Conservation (phyloP, 1,140 invertebrate genomes). For the Bursaphelenchus mucronatus region DNA sequence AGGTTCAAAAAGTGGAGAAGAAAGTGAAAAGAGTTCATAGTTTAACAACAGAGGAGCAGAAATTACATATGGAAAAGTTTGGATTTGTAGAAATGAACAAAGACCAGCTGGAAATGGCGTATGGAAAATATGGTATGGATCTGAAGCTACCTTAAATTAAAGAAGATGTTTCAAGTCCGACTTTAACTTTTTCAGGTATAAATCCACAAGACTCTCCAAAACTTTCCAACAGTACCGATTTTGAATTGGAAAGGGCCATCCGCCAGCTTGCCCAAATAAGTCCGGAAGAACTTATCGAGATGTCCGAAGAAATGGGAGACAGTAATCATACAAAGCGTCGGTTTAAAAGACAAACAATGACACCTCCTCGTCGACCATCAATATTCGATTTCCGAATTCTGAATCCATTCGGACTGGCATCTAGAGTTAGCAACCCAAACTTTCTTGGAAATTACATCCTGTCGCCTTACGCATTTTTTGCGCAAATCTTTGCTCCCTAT, state of each 20-base stretch:
- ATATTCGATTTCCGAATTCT: background rate
- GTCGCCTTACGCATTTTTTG: background rate
- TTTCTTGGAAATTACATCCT: constrained; percentile 8
- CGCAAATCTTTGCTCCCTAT: no score
- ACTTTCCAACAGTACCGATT: background rate
- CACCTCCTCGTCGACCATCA: no score
- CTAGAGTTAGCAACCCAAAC: constrained; percentile 9
- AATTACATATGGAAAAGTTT: background rate
- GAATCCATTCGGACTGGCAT: constrained; percentile 12
- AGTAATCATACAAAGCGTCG: background rate
- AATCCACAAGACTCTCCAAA: background rate
- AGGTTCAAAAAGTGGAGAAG: background rate
- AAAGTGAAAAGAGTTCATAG: background rate
- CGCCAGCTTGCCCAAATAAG: constrained; percentile 7
- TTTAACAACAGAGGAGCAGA: background rate
- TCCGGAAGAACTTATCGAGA: background rate
- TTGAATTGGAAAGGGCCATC: constrained; percentile 12
- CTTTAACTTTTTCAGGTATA: constrained; percentile 12
- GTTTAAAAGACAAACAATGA: background rate
- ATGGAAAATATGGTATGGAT: constrained; percentile 9
- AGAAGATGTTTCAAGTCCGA: background rate
- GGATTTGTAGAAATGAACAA: constrained; percentile 17
- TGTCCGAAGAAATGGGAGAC: background rate
- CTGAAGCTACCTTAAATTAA: background rate
- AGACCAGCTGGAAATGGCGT: constrained; percentile 15